Base-by-base conservation (phyloP, 2,797 vertebrate genomes). In the Pampus argenteus region DNA sequence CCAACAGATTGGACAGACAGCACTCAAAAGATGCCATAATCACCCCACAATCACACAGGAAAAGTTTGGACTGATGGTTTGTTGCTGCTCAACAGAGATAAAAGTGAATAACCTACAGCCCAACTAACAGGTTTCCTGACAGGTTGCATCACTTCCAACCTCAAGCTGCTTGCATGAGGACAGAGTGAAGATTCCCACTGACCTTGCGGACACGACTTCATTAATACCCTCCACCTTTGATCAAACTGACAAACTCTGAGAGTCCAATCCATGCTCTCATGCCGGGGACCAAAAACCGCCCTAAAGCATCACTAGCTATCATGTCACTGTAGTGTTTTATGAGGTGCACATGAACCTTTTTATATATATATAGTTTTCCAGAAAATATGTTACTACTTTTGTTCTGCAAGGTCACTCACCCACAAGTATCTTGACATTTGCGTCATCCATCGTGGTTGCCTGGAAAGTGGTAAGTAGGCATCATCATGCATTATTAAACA, bases 401-500 rank as follows among this genome's bases (percentile, higher is more conserved):
- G 52, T 42, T 58, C 51, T 49, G 49, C 79, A 89, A 89, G 87
- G 90, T 89, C 77, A 85, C 63, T 66, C 51, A 62, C n/a, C n/a
- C 56, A 48, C 28, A 57, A 58, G 56, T 47, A 34, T 15, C 9
- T 3, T 1, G 0, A 20, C 3, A 51, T 51, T 45, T n/a, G 34
- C 25, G 40, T 48, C 50, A 57, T 58, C 34, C 36, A 31, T 29
- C 71, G 72, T 45, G 57, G 20, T 38, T 62, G 28, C 36, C 56
- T 71, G 67, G 78, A 82, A 72, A 22, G 18, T 20, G 73, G 69
- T 68, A 52, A 69, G 63, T 59, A 60, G 60, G 50, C 71, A 62
- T 73, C 5, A 71, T 75, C 68, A 78, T 90, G 74, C 73, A 90
- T 90, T 90, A 86, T 92, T 78, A 76, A 88, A 67, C 71, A 66